Evolutionary conservation across 1,140 invertebrate species (phyloP), one percentile per base, ranked within the genome.

Genomic region (Schlechtendalia chinensis): DNA sequence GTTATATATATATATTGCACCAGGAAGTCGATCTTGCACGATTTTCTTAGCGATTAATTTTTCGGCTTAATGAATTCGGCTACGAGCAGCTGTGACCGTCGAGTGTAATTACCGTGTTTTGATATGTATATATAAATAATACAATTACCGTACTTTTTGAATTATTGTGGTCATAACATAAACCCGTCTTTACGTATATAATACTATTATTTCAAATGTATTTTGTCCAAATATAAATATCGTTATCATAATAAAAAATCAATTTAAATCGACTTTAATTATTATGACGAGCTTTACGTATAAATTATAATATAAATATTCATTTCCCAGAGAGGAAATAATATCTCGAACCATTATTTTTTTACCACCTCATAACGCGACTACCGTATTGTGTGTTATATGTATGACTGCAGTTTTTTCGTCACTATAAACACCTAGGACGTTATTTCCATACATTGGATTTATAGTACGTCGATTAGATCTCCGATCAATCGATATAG

Each of bases 171-270:
- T 50, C 24, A 71, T 69, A 47, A 27, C 17, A 10, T 24, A 17
- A 3, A 22, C 22, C 16, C n/a, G n/a, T n/a, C n/a, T n/a, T n/a
- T n/a, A n/a, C n/a, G 24, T 71, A 50, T 45, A 45, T 50, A 71
- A 27, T 71, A 71, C 27, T 56, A 74, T 10, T 12, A 56, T 74
- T 56, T 56, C 32, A 39, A 4, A 39, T 39, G 8, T 39, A 39
- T 39, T 4, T 8, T 3, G 32, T 8, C 71, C n/a, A 56, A 32
- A 24, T 27, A 14, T 58, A 74, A 74, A 45, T 27, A 74, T 74
- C 71, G 71, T 74, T 74, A 74, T 58, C 56, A 74, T 74, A 39
- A 74, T 74, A 74, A 74, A 56, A 74, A 74, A 19, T 74, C 29
- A n/a, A 10, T 32, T 39, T 5, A 32, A 32, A 45, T 58, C 29